phyloP scores from a whole-genome alignment of 2,888 invertebrate species.

The Eristalinus aeneus region DNA sequence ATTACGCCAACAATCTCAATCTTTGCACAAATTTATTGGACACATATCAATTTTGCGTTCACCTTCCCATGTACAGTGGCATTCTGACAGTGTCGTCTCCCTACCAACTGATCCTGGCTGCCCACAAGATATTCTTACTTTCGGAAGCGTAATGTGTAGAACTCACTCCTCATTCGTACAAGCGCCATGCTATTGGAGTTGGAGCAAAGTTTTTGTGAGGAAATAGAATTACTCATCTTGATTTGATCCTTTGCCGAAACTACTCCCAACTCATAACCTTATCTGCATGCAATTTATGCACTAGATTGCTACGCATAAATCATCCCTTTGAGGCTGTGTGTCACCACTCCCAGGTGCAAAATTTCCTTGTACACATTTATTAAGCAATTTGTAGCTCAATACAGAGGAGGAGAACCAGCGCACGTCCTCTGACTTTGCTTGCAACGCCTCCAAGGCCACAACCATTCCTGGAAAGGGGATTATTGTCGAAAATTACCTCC shows the following conservation, averaged over 20 bases:
- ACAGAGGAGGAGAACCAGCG: constrained; percentile 29
- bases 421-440: background rate
- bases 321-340: constrained; percentile 43
- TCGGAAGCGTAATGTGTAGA: background rate
- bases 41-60: constrained; percentile 28
- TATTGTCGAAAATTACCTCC: constrained; percentile 55
- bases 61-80: background rate
- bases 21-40: constrained; percentile 15
- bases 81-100: background rate
- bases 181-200: background rate
- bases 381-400: constrained; percentile 66
- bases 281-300: constrained; percentile 54
- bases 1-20: background rate
- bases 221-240: constrained; percentile 59
- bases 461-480: constrained; percentile 11
- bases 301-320: constrained; percentile 57
- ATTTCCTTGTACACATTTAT: constrained; percentile 65
- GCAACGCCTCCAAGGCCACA: constrained; percentile 10
- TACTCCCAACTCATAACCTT: constrained; percentile 47
- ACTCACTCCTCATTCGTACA: constrained; percentile 22
- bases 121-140: background rate
- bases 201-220: background rate
- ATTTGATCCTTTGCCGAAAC: constrained; percentile 51
- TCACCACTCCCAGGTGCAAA: constrained; percentile 45
- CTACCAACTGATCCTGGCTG: background rate